Evolutionary conservation across 2,888 invertebrate genomes (phyloP).

Genomic region (Calameuta filiformis): DNA sequence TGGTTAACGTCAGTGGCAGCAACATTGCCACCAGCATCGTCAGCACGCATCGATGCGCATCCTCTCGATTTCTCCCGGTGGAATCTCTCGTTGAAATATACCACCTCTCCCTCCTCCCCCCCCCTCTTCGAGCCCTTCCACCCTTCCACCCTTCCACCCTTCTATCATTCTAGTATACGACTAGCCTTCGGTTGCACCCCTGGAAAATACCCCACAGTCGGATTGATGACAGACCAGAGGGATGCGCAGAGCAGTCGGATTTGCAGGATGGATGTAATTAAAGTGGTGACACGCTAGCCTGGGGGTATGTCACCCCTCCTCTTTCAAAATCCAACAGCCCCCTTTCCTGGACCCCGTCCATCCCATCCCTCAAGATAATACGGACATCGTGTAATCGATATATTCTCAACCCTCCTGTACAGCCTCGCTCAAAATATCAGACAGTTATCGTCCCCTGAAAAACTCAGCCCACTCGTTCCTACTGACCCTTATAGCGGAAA

Average conservation of each 20-base stretch:
- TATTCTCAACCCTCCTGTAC: slow-evolving; percentile 38
- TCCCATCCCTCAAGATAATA: slow-evolving; percentile 56
- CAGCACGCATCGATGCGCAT: background rate
- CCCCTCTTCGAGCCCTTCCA: too few species aligned
- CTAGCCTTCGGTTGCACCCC: background rate
- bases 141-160: background rate
- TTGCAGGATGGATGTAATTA: slow-evolving; percentile 61
- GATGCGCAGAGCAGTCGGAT: slow-evolving; percentile 35
- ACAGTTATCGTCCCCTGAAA: background rate
- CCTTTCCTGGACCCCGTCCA: slow-evolving; percentile 43
- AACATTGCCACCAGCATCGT: background rate
- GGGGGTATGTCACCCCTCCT: slow-evolving; percentile 43
- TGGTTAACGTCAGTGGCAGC: background rate
- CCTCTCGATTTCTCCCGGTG: background rate
- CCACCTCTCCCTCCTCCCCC: background rate
- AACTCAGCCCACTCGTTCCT: background rate
- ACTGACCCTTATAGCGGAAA: background rate
- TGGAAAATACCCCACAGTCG: slow-evolving; percentile 40
- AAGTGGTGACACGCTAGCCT: slow-evolving; percentile 62
- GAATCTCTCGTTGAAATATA: background rate
- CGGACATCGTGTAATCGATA: slow-evolving; percentile 60
- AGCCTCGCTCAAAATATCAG: background rate
- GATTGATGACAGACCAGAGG: slow-evolving; percentile 26
- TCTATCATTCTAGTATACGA: background rate
- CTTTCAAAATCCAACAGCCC: slow-evolving; percentile 43